Percentiles rank a stretch among this genome's conserved stretches.
phyloP scores from a whole-genome alignment of 2,888 invertebrate species.

The Alentia gelatinosa region DNA sequence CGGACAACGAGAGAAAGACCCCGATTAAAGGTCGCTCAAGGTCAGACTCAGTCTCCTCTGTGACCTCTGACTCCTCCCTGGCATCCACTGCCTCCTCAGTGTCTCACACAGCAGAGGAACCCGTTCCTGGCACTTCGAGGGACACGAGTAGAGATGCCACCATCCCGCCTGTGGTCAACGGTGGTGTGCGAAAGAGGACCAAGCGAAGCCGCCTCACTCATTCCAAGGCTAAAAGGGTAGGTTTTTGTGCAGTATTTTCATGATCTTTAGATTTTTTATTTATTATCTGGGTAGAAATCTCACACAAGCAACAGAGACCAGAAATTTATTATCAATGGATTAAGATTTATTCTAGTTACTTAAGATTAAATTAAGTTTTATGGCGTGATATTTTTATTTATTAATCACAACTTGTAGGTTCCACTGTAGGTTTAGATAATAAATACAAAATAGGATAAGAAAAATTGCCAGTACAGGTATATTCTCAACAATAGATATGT shows the following conservation, averaged over 20 bases:
- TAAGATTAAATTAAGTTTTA: too few relatives aligned
- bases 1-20: background rate
- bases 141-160: too few relatives aligned
- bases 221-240: background rate
- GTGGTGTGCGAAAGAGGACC: background rate
- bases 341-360: too few relatives aligned
- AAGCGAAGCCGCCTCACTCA: background rate
- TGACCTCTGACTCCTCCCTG: background rate
- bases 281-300: too few relatives aligned
- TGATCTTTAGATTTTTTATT: background rate
- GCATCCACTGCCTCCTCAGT: background rate
- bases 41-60: background rate
- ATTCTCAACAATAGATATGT: too few relatives aligned
- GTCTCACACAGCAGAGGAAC: background rate
- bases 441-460: too few relatives aligned
- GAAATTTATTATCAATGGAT: too few relatives aligned
- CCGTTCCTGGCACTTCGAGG: background rate
- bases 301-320: too few relatives aligned
- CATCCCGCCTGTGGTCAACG: background rate
- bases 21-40: background rate
- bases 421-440: background rate
- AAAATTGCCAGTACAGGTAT: too few relatives aligned
- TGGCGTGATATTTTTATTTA: too few relatives aligned
- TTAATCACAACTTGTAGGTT: too few relatives aligned
- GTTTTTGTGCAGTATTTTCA: background rate